phyloP scores from a whole-genome alignment of 2,113 vertebrate genomes.

The Megaceryle torquata region DNA sequence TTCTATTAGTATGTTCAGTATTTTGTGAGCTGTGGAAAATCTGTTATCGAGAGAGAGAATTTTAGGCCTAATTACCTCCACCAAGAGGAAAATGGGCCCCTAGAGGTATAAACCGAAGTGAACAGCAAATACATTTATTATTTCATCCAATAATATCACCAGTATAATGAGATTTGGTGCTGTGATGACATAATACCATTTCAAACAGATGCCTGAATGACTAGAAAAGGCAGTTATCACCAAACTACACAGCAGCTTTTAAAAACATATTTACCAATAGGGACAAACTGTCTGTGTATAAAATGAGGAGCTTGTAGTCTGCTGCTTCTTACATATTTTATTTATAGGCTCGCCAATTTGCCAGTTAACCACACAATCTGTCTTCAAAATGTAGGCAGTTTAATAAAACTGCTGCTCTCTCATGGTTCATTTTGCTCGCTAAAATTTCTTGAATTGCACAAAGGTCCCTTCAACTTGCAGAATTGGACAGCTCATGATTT shows the following conservation, averaged over 20 bases:
- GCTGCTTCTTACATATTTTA: not conserved
- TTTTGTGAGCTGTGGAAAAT: not conserved
- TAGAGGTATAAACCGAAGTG: not conserved
- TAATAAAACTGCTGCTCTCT: not conserved
- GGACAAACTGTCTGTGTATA: not conserved
- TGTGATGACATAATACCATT: not conserved
- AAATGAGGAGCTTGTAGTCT: not conserved
- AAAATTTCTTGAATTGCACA: not conserved
- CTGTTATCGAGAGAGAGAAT: not conserved
- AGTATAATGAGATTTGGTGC: not conserved
- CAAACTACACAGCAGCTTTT: not conserved
- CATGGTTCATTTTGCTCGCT: not conserved
- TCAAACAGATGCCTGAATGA: not conserved
- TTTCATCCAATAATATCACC: not conserved
- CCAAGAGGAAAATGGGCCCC: not conserved
- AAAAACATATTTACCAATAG: not conserved
- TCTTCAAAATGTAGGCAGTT: conserved; percentile 19
- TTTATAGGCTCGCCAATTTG: conserved; percentile 35
- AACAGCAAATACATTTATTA: not conserved
- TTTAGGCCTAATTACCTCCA: conserved; percentile 25
- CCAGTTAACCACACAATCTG: conserved; percentile 6
- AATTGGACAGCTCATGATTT: not conserved
- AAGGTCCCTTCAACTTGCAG: not conserved
- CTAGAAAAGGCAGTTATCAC: not conserved
- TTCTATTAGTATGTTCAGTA: not conserved